Percentiles rank a stretch among this genome's conserved stretches.
phyloP scores from a whole-genome alignment of 2,113 vertebrate species.

The Caloenas nicobarica region DNA sequence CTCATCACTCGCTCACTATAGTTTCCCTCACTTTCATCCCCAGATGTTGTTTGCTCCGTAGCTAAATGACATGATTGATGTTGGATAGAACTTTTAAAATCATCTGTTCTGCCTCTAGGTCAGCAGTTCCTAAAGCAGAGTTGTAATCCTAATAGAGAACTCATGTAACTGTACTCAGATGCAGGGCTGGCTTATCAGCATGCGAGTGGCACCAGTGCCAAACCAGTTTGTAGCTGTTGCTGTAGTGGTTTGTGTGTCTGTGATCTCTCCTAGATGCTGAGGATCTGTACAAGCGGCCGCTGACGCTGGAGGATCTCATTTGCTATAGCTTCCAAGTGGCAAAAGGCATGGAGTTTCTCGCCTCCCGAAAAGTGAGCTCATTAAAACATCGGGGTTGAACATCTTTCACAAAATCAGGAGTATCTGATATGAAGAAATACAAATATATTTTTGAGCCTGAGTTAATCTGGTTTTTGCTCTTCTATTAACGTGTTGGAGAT shows the following conservation, averaged over 20 bases:
- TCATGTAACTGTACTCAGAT: not conserved
- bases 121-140: not conserved
- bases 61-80: not conserved
- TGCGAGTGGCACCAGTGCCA: not conserved
- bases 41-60: not conserved
- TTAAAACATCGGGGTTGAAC: not conserved
- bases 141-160: not conserved
- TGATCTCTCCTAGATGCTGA: conserved; percentile 81
- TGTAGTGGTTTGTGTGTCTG: not conserved
- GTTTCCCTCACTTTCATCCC: not conserved
- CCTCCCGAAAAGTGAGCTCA: conserved; percentile 88
- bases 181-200: not conserved
- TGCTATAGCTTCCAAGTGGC: conserved; percentile 96
- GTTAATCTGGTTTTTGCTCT: not conserved
- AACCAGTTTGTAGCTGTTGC: not conserved
- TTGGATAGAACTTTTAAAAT: not conserved
- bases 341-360: conserved; percentile 95
- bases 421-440: not conserved
- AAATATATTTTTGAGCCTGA: not conserved
- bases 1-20: not conserved
- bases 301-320: conserved; percentile 92
- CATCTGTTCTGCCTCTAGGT: not conserved
- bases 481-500: not conserved
- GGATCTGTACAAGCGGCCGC: conserved; percentile 87
- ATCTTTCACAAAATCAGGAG: not conserved